phyloP scores from a whole-genome alignment of 2,113 vertebrate genomes.

The Gymnarchus niloticus region DNA sequence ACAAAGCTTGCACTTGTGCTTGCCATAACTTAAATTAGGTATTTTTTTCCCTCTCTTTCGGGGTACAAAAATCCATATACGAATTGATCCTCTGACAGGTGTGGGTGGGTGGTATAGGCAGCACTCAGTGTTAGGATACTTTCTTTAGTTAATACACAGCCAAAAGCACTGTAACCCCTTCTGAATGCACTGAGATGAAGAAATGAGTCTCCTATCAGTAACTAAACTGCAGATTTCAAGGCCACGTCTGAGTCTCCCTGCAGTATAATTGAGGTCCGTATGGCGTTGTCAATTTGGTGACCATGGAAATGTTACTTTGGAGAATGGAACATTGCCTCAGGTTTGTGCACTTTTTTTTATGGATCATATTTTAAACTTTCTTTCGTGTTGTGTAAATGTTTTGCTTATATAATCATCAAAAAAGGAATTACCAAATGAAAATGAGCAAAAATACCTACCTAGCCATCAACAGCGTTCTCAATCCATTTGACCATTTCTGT shows the following conservation, averaged over 20 bases:
- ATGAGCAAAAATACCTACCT: neutral
- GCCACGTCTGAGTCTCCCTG: no score
- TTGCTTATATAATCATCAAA: neutral
- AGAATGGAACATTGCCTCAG: neutral
- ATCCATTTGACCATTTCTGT: neutral
- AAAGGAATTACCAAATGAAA: neutral
- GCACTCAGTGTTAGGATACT: neutral
- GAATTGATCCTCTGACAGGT: neutral
- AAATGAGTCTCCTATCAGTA: neutral
- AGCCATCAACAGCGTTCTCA: neutral
- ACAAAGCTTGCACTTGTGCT: neutral
- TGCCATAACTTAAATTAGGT: no score
- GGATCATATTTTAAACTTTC: no score
- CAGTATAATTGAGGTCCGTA: neutral
- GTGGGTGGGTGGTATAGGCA: neutral
- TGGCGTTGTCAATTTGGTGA: neutral
- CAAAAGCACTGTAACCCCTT: neutral
- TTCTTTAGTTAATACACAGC: neutral
- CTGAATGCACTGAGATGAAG: neutral
- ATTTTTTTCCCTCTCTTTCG: no score
- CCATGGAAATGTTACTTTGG: neutral
- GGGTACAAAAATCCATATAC: neutral
- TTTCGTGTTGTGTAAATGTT: neutral
- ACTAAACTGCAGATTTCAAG: no score
- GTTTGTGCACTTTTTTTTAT: neutral